phyloP scores from a whole-genome alignment of 2,113 vertebrate species.

The Onychostruthus taczanowskii region DNA sequence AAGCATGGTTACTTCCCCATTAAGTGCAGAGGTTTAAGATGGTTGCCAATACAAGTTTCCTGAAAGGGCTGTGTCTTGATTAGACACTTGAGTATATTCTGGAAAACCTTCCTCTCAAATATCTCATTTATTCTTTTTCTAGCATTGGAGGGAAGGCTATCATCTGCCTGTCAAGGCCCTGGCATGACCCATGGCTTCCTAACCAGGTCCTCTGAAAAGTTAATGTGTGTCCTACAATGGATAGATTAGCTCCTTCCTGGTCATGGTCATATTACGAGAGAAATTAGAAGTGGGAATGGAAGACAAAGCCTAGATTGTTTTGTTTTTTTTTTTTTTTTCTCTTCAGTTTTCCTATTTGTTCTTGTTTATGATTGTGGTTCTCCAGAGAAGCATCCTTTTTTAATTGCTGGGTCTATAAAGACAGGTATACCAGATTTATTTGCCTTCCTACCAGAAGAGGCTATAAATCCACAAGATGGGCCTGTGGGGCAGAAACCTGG shows the following conservation, averaged over 20 bases:
- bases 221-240: background rate
- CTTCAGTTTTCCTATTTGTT: background rate
- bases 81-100: background rate
- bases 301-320: background rate
- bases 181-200: background rate
- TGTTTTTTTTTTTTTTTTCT: background rate
- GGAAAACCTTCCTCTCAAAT: background rate
- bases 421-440: background rate
- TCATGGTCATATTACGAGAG: background rate
- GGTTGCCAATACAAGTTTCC: background rate
- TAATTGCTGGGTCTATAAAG: background rate
- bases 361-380: background rate
- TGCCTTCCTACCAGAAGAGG: background rate
- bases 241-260: background rate
- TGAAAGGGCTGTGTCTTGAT: background rate
- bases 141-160: background rate
- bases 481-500: background rate
- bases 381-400: background rate
- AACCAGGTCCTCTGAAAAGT: background rate
- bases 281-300: background rate
- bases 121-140: background rate
- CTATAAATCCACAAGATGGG: background rate
- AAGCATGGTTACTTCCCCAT: background rate
- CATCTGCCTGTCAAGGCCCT: background rate
- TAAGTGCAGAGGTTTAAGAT: background rate